Evolutionary conservation across 92 coral and sea anemone species (phyloP), one percentile per base, ranked within the genome.

Genomic region (Porites evermanni): DNA sequence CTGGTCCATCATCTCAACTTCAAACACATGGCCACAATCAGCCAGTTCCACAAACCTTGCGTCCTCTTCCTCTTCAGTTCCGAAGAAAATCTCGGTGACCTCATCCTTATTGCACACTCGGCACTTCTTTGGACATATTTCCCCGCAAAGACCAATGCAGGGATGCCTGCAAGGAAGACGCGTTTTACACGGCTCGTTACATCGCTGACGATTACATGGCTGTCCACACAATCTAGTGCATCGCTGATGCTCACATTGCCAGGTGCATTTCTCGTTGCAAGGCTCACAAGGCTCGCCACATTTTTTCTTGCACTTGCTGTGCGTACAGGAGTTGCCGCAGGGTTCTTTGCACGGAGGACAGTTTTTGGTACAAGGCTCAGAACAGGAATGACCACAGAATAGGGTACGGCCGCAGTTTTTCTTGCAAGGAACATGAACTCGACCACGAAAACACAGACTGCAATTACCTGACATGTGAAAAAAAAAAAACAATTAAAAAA

Each of bases 131-230:
- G 98, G 98, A 79, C 98, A 96, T 53, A 72, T 82, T 70, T 96
- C 99, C 56, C 99, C 99, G 72, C 99, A 96, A 80, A 96, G 90
- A 59, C 99, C 99, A n/a, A 95, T 93, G 67, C 99, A 93, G 1
- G 87, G 92, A 70, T 96, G 99, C 38, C 10, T 59, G 67, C 99
- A 96, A 44, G 73, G 68, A 6, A 96, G 84, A 3, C 0, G 80
- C 81, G 93, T 85, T 50, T 13, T 18, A 24, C 99, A 96, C 0
- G 92, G 92, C n/a, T 76, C 54, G 81, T 93, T 60, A 60, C 99
- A 96, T 17, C 99, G 81, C 0, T 63, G 84, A 3, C 99, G 92
- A 53, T 96, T 64, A 47, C 99, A 96, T n/a, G 81, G 76, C 70
- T 94, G 92, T 3, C 95, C 91, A 51, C 99, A 96, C 8, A 83